Conservation (phyloP, 1,140 invertebrate species). For the Cephus cinctus region DNA sequence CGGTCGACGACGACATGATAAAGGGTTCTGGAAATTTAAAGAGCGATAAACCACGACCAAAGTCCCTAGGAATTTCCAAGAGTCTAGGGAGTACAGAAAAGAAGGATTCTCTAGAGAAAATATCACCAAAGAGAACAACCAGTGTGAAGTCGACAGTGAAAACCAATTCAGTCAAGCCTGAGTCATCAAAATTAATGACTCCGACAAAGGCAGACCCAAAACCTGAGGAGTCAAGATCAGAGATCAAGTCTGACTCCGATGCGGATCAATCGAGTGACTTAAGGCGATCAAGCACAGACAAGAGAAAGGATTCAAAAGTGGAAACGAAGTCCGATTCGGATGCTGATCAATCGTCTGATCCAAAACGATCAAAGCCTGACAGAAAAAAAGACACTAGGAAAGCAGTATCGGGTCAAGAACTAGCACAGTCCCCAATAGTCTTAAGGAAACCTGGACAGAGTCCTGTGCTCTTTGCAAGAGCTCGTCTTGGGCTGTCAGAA, state of each 20-base stretch:
- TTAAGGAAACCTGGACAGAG: constrained; percentile 68
- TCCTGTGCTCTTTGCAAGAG: constrained; percentile 75
- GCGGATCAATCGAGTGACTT: constrained; percentile 1
- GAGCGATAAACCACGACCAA: constrained; percentile 45
- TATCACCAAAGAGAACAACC: constrained; percentile 43
- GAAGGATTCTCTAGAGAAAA: constrained; percentile 46
- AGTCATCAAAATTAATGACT: not conserved
- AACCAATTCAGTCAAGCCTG: constrained; percentile 14
- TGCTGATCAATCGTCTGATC: constrained; percentile 2
- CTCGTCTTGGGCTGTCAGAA: constrained; percentile 75
- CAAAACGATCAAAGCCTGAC: not conserved
- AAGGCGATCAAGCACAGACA: no score
- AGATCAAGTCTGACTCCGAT: constrained; percentile 5
- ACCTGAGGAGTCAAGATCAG: constrained; percentile 6
- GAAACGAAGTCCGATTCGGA: constrained; percentile 8
- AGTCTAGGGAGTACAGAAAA: constrained; percentile 49
- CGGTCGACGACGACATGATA: constrained; percentile 51
- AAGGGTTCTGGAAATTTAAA: constrained; percentile 29
- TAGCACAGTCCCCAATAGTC: constrained; percentile 59
- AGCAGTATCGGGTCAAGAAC: constrained; percentile 30
- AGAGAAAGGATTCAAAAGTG: constrained; percentile 5
- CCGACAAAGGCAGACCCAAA: constrained; percentile 8
- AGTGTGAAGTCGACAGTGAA: constrained; percentile 26
- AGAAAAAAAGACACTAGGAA: constrained; percentile 34
- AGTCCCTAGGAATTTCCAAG: constrained; percentile 50